These are phyloP conservation scores for Dasyornis broadbenti DNA, from an alignment of 2,113 vertebrate species.

Conservation along the genomic window DNA sequence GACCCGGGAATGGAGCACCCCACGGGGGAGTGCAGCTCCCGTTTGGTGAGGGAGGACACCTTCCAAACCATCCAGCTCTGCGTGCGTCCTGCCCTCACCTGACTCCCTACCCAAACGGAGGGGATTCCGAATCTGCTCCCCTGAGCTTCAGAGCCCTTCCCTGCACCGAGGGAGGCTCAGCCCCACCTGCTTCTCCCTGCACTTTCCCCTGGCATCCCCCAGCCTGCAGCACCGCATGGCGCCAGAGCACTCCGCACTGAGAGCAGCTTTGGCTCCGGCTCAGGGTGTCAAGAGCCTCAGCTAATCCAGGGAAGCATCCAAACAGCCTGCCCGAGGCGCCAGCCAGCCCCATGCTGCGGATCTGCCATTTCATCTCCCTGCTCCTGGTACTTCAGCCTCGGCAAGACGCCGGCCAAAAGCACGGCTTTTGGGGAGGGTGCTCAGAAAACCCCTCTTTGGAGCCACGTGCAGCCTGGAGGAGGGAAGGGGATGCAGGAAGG, in stretches of 20 bases:
- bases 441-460: fast-evolving
- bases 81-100: fast-evolving
- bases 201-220: neutral
- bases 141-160: neutral
- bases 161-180: fast-evolving
- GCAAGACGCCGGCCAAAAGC: fast-evolving
- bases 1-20: fast-evolving
- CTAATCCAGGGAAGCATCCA: neutral
- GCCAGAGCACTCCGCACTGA: fast-evolving
- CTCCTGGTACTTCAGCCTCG: neutral
- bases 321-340: neutral
- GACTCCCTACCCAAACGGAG: fast-evolving
- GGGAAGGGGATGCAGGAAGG: neutral
- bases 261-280: neutral
- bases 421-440: neutral
- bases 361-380: neutral
- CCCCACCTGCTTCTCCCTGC: neutral
- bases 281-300: neutral
- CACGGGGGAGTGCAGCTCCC: fast-evolving
- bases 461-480: fast-evolving
- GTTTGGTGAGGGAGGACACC: fast-evolving
- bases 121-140: neutral
- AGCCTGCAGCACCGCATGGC: fast-evolving
- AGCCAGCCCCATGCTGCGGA: neutral
- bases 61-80: fast-evolving